These are phyloP conservation scores for Paramormyrops kingsleyae DNA, from an alignment of 2,113 vertebrate genomes.

Conservation along the genomic window DNA sequence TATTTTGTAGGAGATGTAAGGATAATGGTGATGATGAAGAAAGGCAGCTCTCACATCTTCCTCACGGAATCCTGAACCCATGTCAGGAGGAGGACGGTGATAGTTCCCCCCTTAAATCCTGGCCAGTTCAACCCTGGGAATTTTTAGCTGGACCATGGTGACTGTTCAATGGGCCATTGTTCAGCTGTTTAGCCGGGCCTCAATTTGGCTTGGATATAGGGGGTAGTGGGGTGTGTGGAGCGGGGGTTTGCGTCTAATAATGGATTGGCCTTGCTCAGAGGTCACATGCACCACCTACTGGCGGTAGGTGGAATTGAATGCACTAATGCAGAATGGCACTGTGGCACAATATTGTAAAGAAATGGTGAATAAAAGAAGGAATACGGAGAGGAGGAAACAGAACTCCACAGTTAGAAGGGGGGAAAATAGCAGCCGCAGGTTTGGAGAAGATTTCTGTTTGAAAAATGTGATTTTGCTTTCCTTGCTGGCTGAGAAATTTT, in stretches of 20 bases:
- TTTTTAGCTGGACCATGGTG: not conserved
- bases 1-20: not conserved
- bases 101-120: not conserved
- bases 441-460: not conserved
- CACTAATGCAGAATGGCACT: not conserved
- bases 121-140: not conserved
- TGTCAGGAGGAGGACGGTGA: not conserved
- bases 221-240: not conserved
- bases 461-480: not conserved
- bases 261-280: not conserved
- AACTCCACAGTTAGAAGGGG: not conserved
- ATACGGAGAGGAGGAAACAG: not conserved
- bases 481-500: not conserved
- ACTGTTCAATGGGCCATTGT: not conserved
- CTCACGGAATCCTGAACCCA: not conserved
- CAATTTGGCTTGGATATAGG: not conserved
- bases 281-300: not conserved
- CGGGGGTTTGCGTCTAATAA: not conserved
- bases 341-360: not conserved
- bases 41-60: not conserved
- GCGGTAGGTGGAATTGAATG: not conserved
- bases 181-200: not conserved
- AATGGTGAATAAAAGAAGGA: not conserved
- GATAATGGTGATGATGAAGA: not conserved
- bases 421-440: not conserved